Evolutionary conservation across 2,113 vertebrate genomes (phyloP).

Genomic region (Dendropsophus ebraccatus): DNA sequence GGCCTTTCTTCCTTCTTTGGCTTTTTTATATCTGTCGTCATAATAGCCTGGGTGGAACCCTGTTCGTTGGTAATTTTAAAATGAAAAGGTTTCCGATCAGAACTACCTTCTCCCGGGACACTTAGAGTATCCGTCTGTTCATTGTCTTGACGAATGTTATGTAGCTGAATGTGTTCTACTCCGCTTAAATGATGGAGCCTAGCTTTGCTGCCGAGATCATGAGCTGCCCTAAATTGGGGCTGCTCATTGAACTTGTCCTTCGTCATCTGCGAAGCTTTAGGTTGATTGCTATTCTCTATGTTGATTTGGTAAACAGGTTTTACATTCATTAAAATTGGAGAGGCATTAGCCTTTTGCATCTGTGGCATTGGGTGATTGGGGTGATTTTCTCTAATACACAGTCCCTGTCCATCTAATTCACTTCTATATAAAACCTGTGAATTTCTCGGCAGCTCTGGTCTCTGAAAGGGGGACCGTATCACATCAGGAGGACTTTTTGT

Average conservation of each 20-base stretch:
- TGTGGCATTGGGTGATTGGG: background rate
- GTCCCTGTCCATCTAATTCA: conserved; percentile 23
- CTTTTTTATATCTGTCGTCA: conserved; percentile 46
- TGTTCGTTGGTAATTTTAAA: conserved; percentile 51
- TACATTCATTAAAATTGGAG: conserved; percentile 60
- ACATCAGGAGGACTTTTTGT: conserved; percentile 41
- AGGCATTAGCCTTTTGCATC: background rate
- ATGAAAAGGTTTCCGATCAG: conserved; percentile 59
- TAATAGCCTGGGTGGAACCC: conserved; percentile 33
- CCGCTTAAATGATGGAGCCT: conserved; percentile 26
- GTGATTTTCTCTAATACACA: fast-evolving
- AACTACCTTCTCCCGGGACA: conserved; percentile 10
- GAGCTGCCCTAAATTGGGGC: conserved; percentile 26
- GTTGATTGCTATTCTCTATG: conserved; percentile 63
- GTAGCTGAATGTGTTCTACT: background rate
- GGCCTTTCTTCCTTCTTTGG: conserved; percentile 60
- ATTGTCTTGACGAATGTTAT: background rate
- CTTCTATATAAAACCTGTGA: conserved; percentile 42
- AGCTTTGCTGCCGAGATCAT: conserved; percentile 19
- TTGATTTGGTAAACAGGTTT: conserved; percentile 75
- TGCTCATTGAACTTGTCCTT: conserved; percentile 50
- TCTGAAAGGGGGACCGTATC: conserved; percentile 7
- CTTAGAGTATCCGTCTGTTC: conserved; percentile 33
- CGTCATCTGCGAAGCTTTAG: conserved; percentile 42
- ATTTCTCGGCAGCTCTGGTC: conserved; percentile 10